Conservation (phyloP, 2,797 vertebrate species). For the Hemibagrus guttatus region DNA sequence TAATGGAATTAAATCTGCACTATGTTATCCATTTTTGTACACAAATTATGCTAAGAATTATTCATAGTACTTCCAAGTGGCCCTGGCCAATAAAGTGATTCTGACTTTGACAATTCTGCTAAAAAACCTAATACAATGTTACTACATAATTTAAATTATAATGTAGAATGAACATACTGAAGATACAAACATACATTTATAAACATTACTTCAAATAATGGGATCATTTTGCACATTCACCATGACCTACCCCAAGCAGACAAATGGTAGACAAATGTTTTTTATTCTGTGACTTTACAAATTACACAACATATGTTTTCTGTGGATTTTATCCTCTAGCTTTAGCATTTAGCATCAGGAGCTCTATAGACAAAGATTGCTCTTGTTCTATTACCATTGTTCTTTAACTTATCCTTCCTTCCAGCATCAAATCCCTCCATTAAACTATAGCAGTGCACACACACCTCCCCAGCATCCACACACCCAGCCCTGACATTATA, state of each 20-base stretch:
- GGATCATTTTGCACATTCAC: neutral
- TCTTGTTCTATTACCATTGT: neutral
- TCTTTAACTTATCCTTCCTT: neutral
- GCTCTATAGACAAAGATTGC: neutral
- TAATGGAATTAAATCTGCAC: neutral
- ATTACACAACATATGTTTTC: neutral
- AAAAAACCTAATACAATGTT: neutral
- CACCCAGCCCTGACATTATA: conserved; percentile 17
- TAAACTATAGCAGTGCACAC: neutral
- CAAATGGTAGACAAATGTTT: neutral
- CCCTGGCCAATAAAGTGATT: neutral
- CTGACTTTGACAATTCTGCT: neutral
- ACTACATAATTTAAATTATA: neutral
- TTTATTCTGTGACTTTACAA: neutral
- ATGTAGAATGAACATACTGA: neutral
- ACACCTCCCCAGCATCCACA: conserved; percentile 16
- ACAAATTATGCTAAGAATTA: neutral
- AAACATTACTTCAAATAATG: neutral
- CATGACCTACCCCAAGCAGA: neutral
- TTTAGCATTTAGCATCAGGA: neutral
- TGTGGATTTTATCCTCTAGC: neutral
- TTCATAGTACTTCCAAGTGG: neutral
- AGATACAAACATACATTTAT: neutral
- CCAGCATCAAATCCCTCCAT: conserved; percentile 4
- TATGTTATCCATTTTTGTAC: neutral